Evolutionary conservation across 2,113 vertebrate species (phyloP).

Genomic region (Oxyura jamaicensis): DNA sequence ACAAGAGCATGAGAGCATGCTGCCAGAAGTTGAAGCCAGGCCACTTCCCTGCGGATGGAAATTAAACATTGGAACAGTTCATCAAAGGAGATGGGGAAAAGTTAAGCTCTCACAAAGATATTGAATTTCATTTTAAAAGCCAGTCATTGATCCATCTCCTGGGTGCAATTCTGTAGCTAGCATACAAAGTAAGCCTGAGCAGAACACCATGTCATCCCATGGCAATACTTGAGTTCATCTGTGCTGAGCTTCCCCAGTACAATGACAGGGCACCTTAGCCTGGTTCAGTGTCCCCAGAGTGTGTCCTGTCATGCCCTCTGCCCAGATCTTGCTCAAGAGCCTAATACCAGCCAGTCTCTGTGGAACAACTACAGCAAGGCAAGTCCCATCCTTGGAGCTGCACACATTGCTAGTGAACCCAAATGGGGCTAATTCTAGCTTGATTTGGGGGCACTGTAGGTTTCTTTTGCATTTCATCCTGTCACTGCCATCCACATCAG

Average conservation of each 20-base stretch:
- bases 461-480: not conserved
- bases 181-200: not conserved
- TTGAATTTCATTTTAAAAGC: constrained; percentile 31
- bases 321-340: not conserved
- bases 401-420: rapidly evolving
- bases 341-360: rapidly evolving
- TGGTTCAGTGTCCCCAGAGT: not conserved
- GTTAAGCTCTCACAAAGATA: not conserved
- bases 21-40: not conserved
- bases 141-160: not conserved
- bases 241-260: not conserved
- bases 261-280: not conserved
- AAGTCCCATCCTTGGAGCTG: not conserved
- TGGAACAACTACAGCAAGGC: not conserved
- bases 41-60: not conserved
- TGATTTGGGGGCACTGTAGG: not conserved
- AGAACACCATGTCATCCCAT: not conserved
- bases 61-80: not conserved
- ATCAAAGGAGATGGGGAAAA: not conserved
- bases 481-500: not conserved
- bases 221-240: not conserved
- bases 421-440: not conserved
- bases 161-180: not conserved
- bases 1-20: not conserved
- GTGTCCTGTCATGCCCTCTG: not conserved